Evolutionary conservation across 2,113 vertebrate species (phyloP).

Genomic region (Elephantulus edwardii): DNA sequence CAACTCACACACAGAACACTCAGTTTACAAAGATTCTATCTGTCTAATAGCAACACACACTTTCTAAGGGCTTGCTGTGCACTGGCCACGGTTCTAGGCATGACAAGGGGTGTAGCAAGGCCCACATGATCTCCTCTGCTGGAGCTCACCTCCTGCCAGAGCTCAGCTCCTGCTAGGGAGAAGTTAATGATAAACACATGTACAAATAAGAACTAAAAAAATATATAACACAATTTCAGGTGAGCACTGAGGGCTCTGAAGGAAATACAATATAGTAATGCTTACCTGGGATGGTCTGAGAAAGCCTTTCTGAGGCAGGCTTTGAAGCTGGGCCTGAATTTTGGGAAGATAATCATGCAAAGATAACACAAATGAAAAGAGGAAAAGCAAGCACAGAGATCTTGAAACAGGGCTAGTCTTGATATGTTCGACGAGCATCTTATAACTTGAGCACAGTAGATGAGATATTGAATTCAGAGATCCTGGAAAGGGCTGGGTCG

Average conservation of each 20-base stretch:
- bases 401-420: neutral
- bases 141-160: neutral
- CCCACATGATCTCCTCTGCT: neutral
- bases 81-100: neutral
- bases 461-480: neutral
- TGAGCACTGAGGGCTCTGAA: neutral
- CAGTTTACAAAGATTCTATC: neutral
- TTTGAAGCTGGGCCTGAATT: neutral
- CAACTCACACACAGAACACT: neutral
- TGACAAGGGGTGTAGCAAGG: neutral
- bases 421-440: accelerated
- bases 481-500: neutral
- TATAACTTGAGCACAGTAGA: no score
- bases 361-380: neutral
- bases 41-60: neutral
- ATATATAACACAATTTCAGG: neutral
- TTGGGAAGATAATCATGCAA: neutral
- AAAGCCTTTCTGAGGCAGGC: neutral
- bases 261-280: neutral
- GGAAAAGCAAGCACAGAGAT: neutral
- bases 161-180: neutral
- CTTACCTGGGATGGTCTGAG: neutral
- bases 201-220: neutral
- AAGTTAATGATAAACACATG: neutral
- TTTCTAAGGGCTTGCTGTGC: neutral